Conservation (phyloP, 2,797 vertebrate species). For the Margarornis squamiger region DNA sequence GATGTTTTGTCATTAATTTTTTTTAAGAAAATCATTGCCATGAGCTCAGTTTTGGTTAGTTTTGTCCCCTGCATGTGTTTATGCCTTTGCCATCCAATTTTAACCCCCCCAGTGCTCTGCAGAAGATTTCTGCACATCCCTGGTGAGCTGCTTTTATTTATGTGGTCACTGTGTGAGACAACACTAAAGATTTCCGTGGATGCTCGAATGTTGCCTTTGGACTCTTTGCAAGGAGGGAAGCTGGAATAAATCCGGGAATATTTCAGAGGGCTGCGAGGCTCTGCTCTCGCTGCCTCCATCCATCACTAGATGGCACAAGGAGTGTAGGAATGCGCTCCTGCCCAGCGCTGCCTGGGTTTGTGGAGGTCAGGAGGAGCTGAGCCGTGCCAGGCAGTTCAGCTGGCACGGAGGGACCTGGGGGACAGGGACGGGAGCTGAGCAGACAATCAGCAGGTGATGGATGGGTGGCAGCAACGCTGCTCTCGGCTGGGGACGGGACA, state of each 20-base stretch:
- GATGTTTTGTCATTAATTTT: not conserved
- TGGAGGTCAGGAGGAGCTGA: not conserved
- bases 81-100: not conserved
- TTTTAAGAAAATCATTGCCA: not conserved
- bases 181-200: fast-evolving
- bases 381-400: not conserved
- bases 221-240: fast-evolving
- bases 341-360: not conserved
- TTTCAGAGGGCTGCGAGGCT: not conserved
- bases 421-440: not conserved
- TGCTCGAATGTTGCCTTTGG: not conserved
- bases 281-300: not conserved
- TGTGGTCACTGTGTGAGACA: too few species aligned
- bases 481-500: not conserved
- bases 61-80: fast-evolving
- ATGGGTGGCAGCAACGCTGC: too few species aligned
- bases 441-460: not conserved
- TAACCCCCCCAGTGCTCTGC: not conserved
- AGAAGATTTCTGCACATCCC: not conserved
- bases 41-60: fast-evolving
- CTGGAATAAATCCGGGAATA: fast-evolving
- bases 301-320: constrained; percentile 69
- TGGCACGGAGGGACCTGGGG: not conserved
- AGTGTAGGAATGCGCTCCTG: constrained; percentile 25
- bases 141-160: not conserved